Base-by-base conservation (phyloP, 2,888 invertebrate genomes). In the Drosophila austrosaltans region DNA sequence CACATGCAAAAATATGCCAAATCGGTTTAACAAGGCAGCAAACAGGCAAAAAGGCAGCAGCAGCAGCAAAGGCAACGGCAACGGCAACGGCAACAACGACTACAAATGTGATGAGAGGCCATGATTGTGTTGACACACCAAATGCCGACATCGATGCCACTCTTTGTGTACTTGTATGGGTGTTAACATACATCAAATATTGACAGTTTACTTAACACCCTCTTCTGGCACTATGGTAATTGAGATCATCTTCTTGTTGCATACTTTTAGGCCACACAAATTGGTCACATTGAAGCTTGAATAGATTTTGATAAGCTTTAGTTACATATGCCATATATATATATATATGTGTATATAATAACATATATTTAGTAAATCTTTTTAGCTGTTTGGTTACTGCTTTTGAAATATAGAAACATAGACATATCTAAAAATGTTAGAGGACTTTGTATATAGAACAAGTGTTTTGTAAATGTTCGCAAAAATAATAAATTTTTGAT, bases 161-260 rank as follows among this genome's bases (percentile, higher is more conserved):
- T 44, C 10, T 44, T 28, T 66, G 53, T 53, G 59, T 65, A 42
- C 48, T 65, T 68, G 67, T 76, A 68, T 80, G 81, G 87, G 85
- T 89, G 85, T 85, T 89, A 85, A 85, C 90, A 85, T 77, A 85
- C 87, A 89, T 88, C 85, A 85, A 85, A 85, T 85, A 85, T 89
- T 85, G 85, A 85, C 85, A 89, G 90, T 85, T 85, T 89, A 81
- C 90, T 89, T 86, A 83, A 74, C 81, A 72, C 83, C 72, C 83
- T 39, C 22, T 12, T 16, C 20, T 12, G 8, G 8, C 10, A 8
- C 36, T 36, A 8, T 59, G 22, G 25, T 40, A 59, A 59, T 59
- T 59, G 57, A 57, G 58, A 25, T 20, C 22, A 36, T 36, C 44
- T 48, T 53, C 53, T 10, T 53, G 61, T 61, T 53, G 61, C 32